phyloP scores from a whole-genome alignment of 2,797 vertebrate species.

The Mormyrus proboscirostris region DNA sequence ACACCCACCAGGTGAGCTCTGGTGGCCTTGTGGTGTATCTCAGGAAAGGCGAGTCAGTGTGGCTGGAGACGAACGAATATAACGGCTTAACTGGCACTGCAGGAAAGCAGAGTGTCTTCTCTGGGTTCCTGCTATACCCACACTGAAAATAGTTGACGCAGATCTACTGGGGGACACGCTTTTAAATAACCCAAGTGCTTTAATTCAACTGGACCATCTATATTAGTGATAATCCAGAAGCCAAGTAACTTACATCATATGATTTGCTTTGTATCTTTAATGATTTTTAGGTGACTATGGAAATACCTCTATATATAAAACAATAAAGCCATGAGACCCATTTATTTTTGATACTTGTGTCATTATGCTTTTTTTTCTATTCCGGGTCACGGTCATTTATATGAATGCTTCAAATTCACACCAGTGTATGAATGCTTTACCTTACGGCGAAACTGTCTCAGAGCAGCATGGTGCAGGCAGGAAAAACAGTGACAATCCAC shows the following conservation, averaged over 20 bases:
- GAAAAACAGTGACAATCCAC: neutral
- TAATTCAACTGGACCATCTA: neutral
- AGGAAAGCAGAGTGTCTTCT: slow-evolving; percentile 66
- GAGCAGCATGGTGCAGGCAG: neutral
- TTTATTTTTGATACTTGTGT: neutral
- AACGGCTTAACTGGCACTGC: slow-evolving; percentile 61
- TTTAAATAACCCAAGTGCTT: slow-evolving; percentile 4
- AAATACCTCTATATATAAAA: neutral
- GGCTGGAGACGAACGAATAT: slow-evolving; percentile 61
- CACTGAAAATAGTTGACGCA: slow-evolving; percentile 45
- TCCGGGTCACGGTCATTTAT: neutral
- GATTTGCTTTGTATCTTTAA: neutral
- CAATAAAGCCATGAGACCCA: neutral
- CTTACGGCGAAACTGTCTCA: neutral
- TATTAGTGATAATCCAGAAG: neutral
- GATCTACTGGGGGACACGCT: neutral
- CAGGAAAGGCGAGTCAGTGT: slow-evolving; percentile 48
- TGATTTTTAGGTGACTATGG: neutral
- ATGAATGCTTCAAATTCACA: neutral
- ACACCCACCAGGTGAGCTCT: slow-evolving; percentile 60
- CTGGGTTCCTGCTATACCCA: slow-evolving; percentile 69
- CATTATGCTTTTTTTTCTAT: neutral
- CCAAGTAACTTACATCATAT: neutral
- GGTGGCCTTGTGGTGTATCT: slow-evolving; percentile 57
- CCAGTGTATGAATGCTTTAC: neutral